Conservation (phyloP, 2,888 invertebrate genomes). For the Tinea semifulvella region DNA sequence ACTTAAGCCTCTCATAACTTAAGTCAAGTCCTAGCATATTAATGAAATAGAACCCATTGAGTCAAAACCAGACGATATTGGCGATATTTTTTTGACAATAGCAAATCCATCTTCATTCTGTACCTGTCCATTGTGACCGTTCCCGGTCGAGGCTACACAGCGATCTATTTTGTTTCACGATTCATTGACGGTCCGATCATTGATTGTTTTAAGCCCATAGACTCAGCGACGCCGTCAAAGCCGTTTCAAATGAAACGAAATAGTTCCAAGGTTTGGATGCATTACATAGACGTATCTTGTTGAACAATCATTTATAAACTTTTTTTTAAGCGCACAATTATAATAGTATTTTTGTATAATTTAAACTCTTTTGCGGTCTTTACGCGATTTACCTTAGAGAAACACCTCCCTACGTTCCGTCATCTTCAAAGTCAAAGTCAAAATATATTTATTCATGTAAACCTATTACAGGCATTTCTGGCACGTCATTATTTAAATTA, state of each 20-base stretch:
- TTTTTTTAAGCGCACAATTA: no score
- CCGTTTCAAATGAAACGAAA: constrained; percentile 28
- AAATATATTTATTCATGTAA: no score
- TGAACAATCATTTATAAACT: no score
- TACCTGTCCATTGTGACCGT: constrained; percentile 4
- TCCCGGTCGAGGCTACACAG: constrained; percentile 29
- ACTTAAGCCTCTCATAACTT: no score
- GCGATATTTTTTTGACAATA: background rate
- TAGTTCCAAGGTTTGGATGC: constrained; percentile 9
- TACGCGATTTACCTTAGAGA: no score
- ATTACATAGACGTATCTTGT: no score
- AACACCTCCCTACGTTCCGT: no score
- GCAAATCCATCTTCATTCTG: constrained; percentile 3
- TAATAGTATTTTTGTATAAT: no score
- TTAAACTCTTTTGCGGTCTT: no score
- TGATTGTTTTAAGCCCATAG: constrained; percentile 60
- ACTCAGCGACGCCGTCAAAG: constrained; percentile 51
- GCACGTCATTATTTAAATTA: no score
- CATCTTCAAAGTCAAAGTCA: no score
- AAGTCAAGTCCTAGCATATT: background rate
- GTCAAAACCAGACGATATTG: background rate
- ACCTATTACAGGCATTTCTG: no score
- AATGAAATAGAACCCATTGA: background rate
- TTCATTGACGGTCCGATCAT: constrained; percentile 60
- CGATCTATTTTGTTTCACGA: constrained; percentile 45